Conservation (phyloP, 2,888 invertebrate genomes). For the Chromoteleia sp. region DNA sequence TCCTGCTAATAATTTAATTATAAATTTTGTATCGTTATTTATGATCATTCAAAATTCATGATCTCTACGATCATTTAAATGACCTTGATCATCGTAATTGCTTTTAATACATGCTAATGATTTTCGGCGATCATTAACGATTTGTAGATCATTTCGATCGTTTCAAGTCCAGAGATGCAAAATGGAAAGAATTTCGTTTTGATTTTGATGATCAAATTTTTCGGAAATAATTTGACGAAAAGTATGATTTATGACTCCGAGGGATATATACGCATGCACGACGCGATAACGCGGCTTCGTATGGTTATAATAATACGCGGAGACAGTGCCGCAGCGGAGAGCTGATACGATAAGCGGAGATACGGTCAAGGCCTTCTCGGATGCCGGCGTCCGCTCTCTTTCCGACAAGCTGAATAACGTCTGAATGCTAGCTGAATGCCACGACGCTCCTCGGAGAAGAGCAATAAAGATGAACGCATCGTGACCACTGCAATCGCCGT, state of each 20-base stretch:
- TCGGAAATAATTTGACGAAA: conserved; percentile 7
- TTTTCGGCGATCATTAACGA: too few relatives aligned
- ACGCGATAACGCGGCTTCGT: conserved; percentile 44
- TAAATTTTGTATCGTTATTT: too few relatives aligned
- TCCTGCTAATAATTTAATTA: too few relatives aligned
- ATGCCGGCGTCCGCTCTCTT: conserved; percentile 84
- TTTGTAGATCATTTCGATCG: too few relatives aligned
- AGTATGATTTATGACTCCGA: background rate
- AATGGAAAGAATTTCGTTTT: too few relatives aligned
- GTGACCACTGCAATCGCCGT: conserved; percentile 44
- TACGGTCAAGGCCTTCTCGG: conserved; percentile 84
- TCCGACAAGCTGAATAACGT: conserved; percentile 79
- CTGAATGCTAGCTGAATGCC: conserved; percentile 68
- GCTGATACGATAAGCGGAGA: conserved; percentile 84
- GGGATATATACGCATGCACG: conserved; percentile 24
- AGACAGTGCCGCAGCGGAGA: conserved; percentile 77
- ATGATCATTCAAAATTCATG: too few relatives aligned
- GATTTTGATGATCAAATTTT: conserved; percentile 5
- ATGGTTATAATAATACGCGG: conserved; percentile 61
- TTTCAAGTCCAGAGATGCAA: too few relatives aligned
- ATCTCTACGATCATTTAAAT: too few relatives aligned
- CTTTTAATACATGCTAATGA: too few relatives aligned
- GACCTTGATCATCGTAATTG: too few relatives aligned
- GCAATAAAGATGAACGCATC: conserved; percentile 60
- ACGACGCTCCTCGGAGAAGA: conserved; percentile 54